These are phyloP conservation scores for Recurvirostra avosetta DNA, from an alignment of 2,113 vertebrate species.

Conservation along the genomic window DNA sequence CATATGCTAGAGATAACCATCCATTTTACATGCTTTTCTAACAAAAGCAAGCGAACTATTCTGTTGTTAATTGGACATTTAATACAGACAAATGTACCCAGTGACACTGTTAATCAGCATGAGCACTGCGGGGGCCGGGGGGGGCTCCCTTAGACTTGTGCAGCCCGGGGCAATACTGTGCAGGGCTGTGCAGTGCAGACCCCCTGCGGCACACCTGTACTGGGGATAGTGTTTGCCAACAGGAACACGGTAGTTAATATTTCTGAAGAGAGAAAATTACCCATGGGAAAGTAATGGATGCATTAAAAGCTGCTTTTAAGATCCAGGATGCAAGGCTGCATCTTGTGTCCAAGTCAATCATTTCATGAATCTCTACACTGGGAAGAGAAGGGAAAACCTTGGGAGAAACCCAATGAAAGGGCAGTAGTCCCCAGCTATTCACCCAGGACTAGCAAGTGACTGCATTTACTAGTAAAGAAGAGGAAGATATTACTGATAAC, in stretches of 20 bases:
- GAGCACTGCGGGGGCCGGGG: rapidly evolving
- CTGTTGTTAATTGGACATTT: neutral
- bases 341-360: neutral
- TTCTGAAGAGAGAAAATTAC: neutral
- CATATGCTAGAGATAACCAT: neutral
- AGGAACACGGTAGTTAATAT: neutral
- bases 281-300: neutral
- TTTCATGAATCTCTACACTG: neutral
- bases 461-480: neutral
- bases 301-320: neutral
- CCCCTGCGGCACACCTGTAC: rapidly evolving
- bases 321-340: neutral
- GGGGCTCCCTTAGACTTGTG: neutral
- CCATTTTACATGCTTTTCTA: neutral
- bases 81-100: neutral
- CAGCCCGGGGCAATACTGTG: no score
- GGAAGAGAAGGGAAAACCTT: neutral
- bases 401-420: neutral
- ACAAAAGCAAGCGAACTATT: neutral
- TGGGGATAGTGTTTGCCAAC: neutral
- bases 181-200: no score
- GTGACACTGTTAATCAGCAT: neutral
- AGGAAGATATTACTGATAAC: neutral
- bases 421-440: neutral
- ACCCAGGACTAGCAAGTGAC: neutral